A percentile compares a stretch with the other conserved stretches of the same genome.
Evolutionary conservation across 2,888 invertebrate genomes (phyloP).

Genomic region (Lordiphosa fenestrarum): DNA sequence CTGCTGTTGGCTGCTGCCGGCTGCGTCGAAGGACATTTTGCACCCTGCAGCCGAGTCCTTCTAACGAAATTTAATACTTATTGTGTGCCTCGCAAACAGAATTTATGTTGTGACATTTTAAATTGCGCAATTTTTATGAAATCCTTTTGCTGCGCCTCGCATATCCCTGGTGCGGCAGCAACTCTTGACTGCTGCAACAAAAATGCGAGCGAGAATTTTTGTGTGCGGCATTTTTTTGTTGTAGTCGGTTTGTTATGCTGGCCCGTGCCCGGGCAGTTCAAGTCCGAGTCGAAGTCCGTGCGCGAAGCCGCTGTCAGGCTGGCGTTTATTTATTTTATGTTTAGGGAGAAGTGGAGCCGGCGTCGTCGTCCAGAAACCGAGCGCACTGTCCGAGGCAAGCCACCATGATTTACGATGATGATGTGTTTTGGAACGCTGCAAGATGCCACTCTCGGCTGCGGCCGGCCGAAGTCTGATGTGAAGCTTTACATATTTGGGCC

Average conservation of each 20-base stretch:
- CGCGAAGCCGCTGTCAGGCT: conserved; percentile 70
- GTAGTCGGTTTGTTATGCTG: conserved; percentile 7
- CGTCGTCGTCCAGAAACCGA: conserved; percentile 37
- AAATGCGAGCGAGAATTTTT: conserved; percentile 49
- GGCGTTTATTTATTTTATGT: conserved; percentile 78
- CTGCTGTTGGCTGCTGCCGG: conserved; percentile 38
- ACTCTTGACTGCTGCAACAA: conserved; percentile 63
- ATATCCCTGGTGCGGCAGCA: conserved; percentile 48
- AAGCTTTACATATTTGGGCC: conserved; percentile 29
- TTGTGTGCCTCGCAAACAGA: conserved; percentile 73
- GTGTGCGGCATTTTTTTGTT: conserved; percentile 42
- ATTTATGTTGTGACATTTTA: conserved; percentile 81
- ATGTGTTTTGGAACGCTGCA: conserved; percentile 58
- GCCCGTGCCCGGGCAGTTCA: conserved; percentile 5
- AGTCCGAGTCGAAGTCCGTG: conserved; percentile 33
- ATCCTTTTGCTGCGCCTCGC: conserved; percentile 74
- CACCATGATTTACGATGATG: conserved; percentile 75
- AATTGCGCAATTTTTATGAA: conserved; percentile 80
- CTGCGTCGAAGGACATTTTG: conserved; percentile 65
- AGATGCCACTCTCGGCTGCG: conserved; percentile 23
- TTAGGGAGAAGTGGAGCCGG: conserved; percentile 47
- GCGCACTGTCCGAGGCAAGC: conserved; percentile 37
- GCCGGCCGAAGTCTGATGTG: conserved; percentile 21
- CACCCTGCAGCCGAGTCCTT: conserved; percentile 54
- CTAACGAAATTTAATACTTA: conserved; percentile 74